Evolutionary conservation across 2,797 vertebrate species (phyloP), one percentile per base, ranked within the genome.

Genomic region (Sylvilagus floridanus): DNA sequence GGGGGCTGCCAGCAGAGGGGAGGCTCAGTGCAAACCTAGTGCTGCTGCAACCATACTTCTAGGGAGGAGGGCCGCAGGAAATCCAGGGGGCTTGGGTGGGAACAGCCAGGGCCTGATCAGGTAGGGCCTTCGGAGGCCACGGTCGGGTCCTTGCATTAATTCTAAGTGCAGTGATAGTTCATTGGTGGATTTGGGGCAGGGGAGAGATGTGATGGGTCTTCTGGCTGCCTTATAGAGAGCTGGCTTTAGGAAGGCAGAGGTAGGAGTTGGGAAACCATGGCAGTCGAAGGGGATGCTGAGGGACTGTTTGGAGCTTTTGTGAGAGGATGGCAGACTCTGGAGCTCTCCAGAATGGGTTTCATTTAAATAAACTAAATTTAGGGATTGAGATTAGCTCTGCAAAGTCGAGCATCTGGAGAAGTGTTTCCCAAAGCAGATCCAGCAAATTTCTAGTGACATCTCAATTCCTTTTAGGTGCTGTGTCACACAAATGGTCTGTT

Each of bases 341-440:
- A 93, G n/a, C 65, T 62, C 42, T 94, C 52, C 12, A 42, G 52
- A 84, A 81, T 90, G 84, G 54, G 52, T 90, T 95, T 93, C 88
- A 82, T 94, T 96, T 91, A 87, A 76, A 89, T 78, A 81, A 95
- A 42, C 72, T 54, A 57, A 65, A 94, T 96, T 89, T 95, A 96
- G 96, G 89, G 47, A n/a, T 26, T 47, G 32, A 69, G 66, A 87
- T 94, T 72, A 79, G 69, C 69, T 71, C 81, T 78, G 91, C 66
- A 78, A 66, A 94, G 65, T 86, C 37, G 65, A 96, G 42, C 96
- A 95, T 95, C 84, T 94, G 97, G 91, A 85, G 63, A 71, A 95
- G 52, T 84, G 81, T 71, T 94, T 91, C 87, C 63, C 91, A 95
- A 84, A 96, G 87, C 66, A 93, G 89, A 93, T n/a, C 28, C 30